phyloP scores from a whole-genome alignment of 1,140 invertebrate genomes.

The Bactericera cockerelli region DNA sequence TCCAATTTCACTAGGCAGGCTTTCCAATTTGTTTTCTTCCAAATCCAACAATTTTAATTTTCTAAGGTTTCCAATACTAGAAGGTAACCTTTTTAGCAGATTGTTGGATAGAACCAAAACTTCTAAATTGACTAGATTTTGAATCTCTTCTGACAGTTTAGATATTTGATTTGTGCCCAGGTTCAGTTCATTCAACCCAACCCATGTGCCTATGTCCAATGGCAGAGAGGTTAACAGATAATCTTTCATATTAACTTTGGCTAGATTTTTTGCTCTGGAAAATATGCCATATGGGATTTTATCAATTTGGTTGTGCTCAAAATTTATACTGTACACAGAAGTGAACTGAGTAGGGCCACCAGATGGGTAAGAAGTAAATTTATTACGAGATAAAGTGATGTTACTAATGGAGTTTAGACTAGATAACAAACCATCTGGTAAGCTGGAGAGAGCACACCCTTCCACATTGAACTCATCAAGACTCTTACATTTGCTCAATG shows the following conservation, averaged over 20 bases:
- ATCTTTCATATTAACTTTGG: constrained; percentile 97
- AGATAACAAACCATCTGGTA: constrained; percentile 88
- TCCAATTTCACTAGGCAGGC: constrained; percentile 87
- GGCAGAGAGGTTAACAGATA: constrained; percentile 86
- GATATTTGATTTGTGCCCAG: constrained; percentile 89
- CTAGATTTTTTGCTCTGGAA: constrained; percentile 80
- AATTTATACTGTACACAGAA: constrained; percentile 85
- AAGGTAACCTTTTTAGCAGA: constrained; percentile 62
- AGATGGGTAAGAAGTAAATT: constrained; percentile 84
- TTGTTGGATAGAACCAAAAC: constrained; percentile 96
- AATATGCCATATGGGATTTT: constrained; percentile 95
- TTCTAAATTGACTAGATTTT: constrained; percentile 87
- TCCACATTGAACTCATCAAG: constrained; percentile 99
- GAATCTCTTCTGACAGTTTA: constrained; percentile 94
- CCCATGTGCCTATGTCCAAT: constrained; percentile 84
- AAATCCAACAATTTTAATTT: constrained; percentile 89
- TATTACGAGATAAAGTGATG: constrained; percentile 91
- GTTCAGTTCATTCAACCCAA: constrained; percentile 93
- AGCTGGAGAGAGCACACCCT: constrained; percentile 83
- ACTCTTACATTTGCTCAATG: constrained; percentile 79
- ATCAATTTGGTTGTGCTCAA: constrained; percentile 98
- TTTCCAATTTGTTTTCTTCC: constrained; percentile 91
- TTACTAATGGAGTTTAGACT: constrained; percentile 80
- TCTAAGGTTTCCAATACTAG: constrained; percentile 78
- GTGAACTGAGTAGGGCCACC: constrained; percentile 97